Evolutionary conservation across 2,113 vertebrate species (phyloP).

Genomic region (Leucopsar rothschildi): DNA sequence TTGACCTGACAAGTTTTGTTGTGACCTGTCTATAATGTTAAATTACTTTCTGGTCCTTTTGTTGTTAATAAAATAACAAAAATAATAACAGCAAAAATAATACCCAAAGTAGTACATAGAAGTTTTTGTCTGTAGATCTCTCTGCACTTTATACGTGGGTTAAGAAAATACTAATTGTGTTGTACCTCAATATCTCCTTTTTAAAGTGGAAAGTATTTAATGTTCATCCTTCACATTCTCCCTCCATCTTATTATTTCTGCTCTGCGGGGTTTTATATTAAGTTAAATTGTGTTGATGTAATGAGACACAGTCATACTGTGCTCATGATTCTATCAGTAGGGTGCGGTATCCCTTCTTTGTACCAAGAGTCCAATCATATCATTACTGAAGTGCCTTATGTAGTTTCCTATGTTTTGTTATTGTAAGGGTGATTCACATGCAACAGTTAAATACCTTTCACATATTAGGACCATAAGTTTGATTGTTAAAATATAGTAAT

Average conservation of each 20-base stretch:
- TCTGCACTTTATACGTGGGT: neutral
- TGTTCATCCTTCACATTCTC: neutral
- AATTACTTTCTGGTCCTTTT: neutral
- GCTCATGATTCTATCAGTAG: conserved; percentile 11
- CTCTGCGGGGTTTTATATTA: neutral
- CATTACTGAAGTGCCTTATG: neutral
- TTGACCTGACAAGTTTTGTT: neutral
- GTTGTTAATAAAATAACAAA: neutral
- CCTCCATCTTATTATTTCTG: conserved; percentile 14
- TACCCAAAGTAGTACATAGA: neutral
- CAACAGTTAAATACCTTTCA: neutral
- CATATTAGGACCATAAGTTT: neutral
- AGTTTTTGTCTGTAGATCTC: neutral
- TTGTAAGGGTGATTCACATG: neutral
- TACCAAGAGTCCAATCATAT: neutral
- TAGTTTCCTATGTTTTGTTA: neutral
- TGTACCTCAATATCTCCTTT: neutral
- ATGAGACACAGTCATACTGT: conserved; percentile 11
- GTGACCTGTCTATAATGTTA: neutral
- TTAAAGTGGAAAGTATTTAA: neutral
- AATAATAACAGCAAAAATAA: neutral
- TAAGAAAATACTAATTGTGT: neutral
- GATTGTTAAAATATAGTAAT: conserved; percentile 22
- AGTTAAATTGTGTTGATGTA: conserved; percentile 26
- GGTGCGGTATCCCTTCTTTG: neutral